Base-by-base conservation (phyloP, 2,888 invertebrate genomes). In the Eurois occulta region DNA sequence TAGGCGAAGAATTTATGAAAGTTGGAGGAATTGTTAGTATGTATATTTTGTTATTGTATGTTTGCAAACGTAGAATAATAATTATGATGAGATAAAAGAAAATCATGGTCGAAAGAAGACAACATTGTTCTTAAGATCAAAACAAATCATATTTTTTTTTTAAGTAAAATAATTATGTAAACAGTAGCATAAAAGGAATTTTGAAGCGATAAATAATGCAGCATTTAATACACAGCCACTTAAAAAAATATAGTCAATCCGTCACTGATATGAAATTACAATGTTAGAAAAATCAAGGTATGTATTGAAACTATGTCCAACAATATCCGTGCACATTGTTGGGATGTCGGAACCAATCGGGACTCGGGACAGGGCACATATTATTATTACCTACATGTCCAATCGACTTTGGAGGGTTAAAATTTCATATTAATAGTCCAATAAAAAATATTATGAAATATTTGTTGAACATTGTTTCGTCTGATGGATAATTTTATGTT, bases 401-500 rank as follows among this genome's bases (percentile, higher is more conserved):
- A n/a, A 73, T 60, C 75, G 65, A 48, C 69, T 62, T 55, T 79
- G 79, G 21, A 79, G 72, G 74, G 74, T 75, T 75, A 83, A 78
- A 83, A 72, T 75, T 38, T 83, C 1, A 46, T 7, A 21, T 21
- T 62, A 58, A 41, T 18, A 65, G 32, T 64, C 2, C 48, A 43
- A 72, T 78, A 58, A 78, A 74, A 75, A 60, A 5, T n/a, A 52
- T 32, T 24, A 11, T 35, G 24, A 13, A 58, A 35, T 67, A 48
- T 62, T 62, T 41, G 24, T 70, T 13, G 3, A 0, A 5, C 24
- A 55, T 46, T 55, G 21, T 62, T 64, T 72, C 10, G 1, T 35
- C 2, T 38, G 5, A 38, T 52, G 32, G 0, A n/a, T 38, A 60
- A 52, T 65, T 1, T 28, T 1, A 48, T 38, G 16, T 60, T 60